Base-by-base conservation (phyloP, 2,888 invertebrate genomes). In the Neoaliturus tenellus region DNA sequence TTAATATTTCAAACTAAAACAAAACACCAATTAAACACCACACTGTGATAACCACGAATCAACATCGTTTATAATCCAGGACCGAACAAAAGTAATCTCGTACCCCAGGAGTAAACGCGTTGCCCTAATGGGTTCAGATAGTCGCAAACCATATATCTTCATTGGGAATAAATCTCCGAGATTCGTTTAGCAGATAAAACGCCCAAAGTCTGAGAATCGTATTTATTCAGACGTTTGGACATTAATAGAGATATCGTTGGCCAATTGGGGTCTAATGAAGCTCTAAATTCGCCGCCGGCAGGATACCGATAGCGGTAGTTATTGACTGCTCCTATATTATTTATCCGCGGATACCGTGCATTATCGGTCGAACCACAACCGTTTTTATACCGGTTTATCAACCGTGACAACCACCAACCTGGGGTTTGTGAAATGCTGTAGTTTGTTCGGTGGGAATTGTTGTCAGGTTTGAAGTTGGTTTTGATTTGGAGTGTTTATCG, bases 241-340 rank as follows among this genome's bases (percentile, higher is more conserved):
- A 75, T 75, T 75, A 28, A 75, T 75, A 44, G 41, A 75, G 75
- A 44, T 75, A 75, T 75, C 75, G 44, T 1, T 44, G 44, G 44
- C 75, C 75, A 75, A 69, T 75, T 23, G 75, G 28, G 75, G 75
- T 6, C 48, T 75, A 75, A 75, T 75, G 75, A 44, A 44, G 75
- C 75, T 28, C 48, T 41, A 75, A 44, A 75, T 75, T 39, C 20
- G 75, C 75, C 48, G 17, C 28, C 44, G 14, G 44, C 48, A 12
- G n/a, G n/a, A n/a, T n/a, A n/a, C 17, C 14, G 75, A 44, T 71
- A 71, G 20, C 41, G 71, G 41, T 75, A 75, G 48, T 75, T 44
- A 75, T 75, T 44, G 75, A 75, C 44, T 35, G 41, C 20, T 75
- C 28, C 48, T 75, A 41, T 41, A 75, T 75, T 75, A 75, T 75